These are phyloP conservation scores for Anomalospiza imberbis DNA, from an alignment of 2,797 vertebrate genomes.

Conservation along the genomic window DNA sequence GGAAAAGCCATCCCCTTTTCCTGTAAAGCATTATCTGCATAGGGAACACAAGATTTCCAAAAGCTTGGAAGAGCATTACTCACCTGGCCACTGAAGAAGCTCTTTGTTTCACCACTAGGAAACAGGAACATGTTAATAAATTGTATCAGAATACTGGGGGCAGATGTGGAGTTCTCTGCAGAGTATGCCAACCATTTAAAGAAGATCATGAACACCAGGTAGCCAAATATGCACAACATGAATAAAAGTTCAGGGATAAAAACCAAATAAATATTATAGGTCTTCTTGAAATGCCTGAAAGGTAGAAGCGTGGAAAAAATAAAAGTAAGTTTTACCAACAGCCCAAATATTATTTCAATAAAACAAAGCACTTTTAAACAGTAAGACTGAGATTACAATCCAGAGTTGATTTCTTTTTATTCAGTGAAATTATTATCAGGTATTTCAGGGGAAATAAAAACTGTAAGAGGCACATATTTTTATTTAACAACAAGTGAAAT, in stretches of 20 bases:
- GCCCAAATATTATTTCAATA: not conserved
- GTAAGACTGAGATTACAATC: not conserved
- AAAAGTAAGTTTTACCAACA: not conserved
- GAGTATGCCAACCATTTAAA: constrained; percentile 91
- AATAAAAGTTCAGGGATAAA: constrained; percentile 94
- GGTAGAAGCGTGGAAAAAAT: not conserved
- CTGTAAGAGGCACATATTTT: not conserved
- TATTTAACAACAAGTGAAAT: not conserved
- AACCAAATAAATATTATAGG: constrained; percentile 86
- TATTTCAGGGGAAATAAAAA: not conserved
- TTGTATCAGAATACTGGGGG: constrained; percentile 94
- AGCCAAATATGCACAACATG: constrained; percentile 92
- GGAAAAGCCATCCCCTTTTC: not conserved
- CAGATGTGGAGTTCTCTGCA: constrained; percentile 78
- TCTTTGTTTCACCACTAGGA: constrained; percentile 57
- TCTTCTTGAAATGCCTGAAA: constrained; percentile 89
- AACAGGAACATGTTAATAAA: constrained; percentile 98
- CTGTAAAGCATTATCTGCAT: not conserved
- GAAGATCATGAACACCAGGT: constrained; percentile 92
- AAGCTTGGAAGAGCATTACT: not conserved
- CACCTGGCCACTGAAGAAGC: constrained; percentile 88
- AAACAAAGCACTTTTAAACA: not conserved
- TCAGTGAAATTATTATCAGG: not conserved
- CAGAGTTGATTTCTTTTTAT: not conserved
- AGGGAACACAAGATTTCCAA: not conserved